Conservation (phyloP, 2,113 vertebrate genomes). For the Trogon surrucura region DNA sequence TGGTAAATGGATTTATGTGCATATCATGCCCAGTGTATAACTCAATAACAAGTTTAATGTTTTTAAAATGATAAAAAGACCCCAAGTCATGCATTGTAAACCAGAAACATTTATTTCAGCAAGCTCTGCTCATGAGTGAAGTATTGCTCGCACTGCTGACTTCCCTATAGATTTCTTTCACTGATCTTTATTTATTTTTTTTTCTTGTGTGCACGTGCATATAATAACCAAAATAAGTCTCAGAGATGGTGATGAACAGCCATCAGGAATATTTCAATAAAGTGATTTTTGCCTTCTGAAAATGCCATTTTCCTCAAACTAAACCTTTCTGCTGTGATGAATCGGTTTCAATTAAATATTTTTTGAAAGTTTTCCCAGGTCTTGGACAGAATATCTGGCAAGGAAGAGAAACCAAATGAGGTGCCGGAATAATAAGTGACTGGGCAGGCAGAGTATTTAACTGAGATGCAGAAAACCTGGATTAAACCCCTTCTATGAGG, state of each 20-base stretch:
- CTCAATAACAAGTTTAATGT: background rate
- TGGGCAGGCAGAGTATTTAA: background rate
- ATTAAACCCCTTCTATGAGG: background rate
- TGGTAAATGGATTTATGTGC: background rate
- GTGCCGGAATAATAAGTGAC: background rate
- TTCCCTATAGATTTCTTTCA: background rate
- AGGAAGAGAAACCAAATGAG: background rate
- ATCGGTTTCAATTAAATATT: background rate
- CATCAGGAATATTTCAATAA: background rate
- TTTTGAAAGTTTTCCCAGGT: background rate
- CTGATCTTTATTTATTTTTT: background rate
- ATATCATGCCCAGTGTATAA: background rate
- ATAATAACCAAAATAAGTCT: background rate
- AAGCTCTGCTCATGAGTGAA: background rate
- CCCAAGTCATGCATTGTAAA: background rate
- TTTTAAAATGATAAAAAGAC: background rate
- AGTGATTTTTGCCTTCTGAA: background rate
- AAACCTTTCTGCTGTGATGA: background rate
- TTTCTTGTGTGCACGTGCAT: background rate
- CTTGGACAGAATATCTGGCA: background rate
- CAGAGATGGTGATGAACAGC: fast-evolving
- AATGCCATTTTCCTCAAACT: background rate
- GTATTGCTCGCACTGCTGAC: background rate
- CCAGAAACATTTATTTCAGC: background rate
- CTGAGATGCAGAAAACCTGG: background rate